Evolutionary conservation across 2,888 invertebrate species (phyloP).

Genomic region (Tenthredo mesomela): DNA sequence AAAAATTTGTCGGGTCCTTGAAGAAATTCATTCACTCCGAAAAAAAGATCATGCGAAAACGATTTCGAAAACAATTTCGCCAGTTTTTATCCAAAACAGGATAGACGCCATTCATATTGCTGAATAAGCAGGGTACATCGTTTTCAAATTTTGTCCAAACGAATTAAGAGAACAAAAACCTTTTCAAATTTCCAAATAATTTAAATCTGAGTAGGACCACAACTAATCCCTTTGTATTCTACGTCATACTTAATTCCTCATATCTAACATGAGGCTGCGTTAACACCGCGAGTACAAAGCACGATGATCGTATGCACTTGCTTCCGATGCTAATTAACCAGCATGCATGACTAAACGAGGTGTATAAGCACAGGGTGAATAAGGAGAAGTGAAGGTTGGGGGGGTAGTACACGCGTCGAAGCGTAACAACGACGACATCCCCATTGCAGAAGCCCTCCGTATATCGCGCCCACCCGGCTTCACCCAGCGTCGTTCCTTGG

Average conservation of each 20-base stretch:
- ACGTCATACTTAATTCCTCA: not conserved
- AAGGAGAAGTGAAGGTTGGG: conserved; percentile 23
- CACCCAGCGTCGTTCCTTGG: conserved; percentile 57
- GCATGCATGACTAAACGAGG: conserved; percentile 45
- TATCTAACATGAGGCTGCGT: not conserved
- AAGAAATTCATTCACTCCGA: too few species aligned
- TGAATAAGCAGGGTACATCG: not conserved
- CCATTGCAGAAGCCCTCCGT: conserved; percentile 54
- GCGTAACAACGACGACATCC: conserved; percentile 52
- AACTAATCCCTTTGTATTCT: not conserved
- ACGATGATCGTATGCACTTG: conserved; percentile 19
- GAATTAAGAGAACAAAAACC: not conserved
- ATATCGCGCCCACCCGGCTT: conserved; percentile 56
- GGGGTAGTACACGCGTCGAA: conserved; percentile 53
- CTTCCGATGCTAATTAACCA: conserved; percentile 40
- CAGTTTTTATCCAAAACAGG: not conserved
- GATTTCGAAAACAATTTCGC: too few species aligned
- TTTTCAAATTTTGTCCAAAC: not conserved
- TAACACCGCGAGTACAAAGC: not conserved
- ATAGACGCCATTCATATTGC: not conserved
- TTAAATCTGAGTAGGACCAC: not conserved
- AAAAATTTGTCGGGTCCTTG: too few species aligned
- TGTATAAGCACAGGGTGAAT: not conserved
- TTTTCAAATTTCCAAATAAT: not conserved
- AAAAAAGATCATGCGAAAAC: too few species aligned